Percentiles rank a stretch among this genome's conserved stretches.
Conservation (phyloP, 2,113 vertebrate genomes). For the Ornithorhynchus anatinus region DNA sequence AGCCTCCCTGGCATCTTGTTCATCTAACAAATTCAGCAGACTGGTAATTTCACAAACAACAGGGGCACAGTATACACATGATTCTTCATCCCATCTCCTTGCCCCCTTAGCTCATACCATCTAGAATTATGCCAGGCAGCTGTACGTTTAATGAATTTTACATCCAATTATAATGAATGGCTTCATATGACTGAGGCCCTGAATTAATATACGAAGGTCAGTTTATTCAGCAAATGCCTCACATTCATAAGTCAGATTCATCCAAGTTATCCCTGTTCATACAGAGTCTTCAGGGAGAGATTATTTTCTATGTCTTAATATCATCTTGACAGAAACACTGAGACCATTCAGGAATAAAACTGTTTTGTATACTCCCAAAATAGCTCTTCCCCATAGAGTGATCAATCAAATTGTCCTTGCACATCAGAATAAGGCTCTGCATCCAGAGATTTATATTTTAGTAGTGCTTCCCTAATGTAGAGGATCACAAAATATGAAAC, state of each 20-base stretch:
- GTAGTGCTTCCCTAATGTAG: neutral
- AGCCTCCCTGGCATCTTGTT: too few relatives aligned
- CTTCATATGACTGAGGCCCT: neutral
- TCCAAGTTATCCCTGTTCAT: neutral
- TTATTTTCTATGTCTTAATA: neutral
- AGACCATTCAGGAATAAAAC: neutral
- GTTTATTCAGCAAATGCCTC: neutral
- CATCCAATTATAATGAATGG: neutral
- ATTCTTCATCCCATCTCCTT: too few relatives aligned
- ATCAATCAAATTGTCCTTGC: slow-evolving; percentile 24
- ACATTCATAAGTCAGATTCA: neutral
- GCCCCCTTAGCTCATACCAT: too few relatives aligned
- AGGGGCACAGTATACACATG: too few relatives aligned
- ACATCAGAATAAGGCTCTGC: neutral
- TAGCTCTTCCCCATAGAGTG: neutral
- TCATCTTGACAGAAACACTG: neutral
- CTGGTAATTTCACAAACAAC: too few relatives aligned
- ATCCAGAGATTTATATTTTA: neutral
- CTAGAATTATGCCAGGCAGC: too few relatives aligned
- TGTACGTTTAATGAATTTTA: too few relatives aligned
- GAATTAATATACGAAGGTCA: neutral
- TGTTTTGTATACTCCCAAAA: neutral
- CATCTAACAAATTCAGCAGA: too few relatives aligned
- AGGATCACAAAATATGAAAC: neutral
- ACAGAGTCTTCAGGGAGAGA: neutral